Evolutionary conservation across 2,113 vertebrate species (phyloP).

Genomic region (Anolis carolinensis): DNA sequence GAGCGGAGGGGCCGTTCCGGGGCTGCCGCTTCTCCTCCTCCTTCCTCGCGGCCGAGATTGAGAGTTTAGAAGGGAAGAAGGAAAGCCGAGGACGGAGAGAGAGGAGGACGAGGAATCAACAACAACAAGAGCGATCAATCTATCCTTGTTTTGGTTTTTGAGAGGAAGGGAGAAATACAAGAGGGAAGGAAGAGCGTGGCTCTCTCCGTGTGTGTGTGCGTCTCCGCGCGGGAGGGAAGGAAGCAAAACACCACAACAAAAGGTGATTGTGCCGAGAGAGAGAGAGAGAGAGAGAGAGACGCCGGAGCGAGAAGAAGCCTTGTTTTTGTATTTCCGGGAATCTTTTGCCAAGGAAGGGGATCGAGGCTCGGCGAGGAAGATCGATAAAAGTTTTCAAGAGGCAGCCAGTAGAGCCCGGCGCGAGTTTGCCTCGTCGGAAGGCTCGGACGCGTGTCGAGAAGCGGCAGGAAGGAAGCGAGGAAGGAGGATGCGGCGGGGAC

Average conservation of each 20-base stretch:
- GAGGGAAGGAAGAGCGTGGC: slow-evolving; percentile 36
- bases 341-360: slow-evolving; percentile 54
- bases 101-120: slow-evolving; percentile 42
- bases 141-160: slow-evolving; percentile 2
- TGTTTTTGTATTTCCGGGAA: slow-evolving; percentile 39
- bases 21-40: slow-evolving; percentile 49
- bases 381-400: slow-evolving; percentile 74
- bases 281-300: too few relatives aligned
- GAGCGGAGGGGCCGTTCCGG: slow-evolving; percentile 56
- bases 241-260: slow-evolving; percentile 67
- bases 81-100: background rate
- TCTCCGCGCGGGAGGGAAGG: slow-evolving; percentile 24
- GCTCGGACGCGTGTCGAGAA: background rate
- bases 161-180: background rate
- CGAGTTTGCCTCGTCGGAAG: background rate
- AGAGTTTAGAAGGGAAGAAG: slow-evolving; percentile 44
- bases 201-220: background rate
- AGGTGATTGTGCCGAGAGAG: slow-evolving; percentile 42
- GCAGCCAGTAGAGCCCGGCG: slow-evolving; percentile 2
- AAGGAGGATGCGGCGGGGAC: background rate
- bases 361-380: slow-evolving; percentile 24
- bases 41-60: background rate
- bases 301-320: too few relatives aligned
- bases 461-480: too few relatives aligned
- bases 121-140: slow-evolving; percentile 12